A percentile compares a stretch with the other conserved stretches of the same genome.
phyloP scores from a whole-genome alignment of 2,113 vertebrate genomes.

The Elgaria multicarinata region DNA sequence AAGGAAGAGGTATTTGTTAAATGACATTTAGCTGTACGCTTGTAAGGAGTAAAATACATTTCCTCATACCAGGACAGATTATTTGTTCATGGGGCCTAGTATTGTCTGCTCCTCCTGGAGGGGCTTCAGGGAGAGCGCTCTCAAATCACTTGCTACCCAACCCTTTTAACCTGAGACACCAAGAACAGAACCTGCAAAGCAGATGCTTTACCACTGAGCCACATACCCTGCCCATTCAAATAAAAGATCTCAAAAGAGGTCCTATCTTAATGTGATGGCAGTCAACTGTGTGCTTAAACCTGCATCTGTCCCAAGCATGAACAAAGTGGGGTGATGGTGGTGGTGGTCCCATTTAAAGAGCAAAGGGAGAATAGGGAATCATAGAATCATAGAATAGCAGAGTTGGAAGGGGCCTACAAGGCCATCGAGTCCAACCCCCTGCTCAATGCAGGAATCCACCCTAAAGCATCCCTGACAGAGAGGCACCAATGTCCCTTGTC shows the following conservation, averaged over 20 bases:
- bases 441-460: too few relatives aligned
- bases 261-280: background rate
- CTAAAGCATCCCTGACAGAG: too few relatives aligned
- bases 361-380: too few relatives aligned
- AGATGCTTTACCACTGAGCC: background rate
- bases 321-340: too few relatives aligned
- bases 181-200: background rate
- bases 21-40: background rate
- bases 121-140: background rate
- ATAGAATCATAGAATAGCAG: too few relatives aligned
- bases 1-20: background rate
- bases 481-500: background rate
- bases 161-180: background rate
- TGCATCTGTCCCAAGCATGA: background rate
- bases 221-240: background rate
- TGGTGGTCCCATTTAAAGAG: background rate
- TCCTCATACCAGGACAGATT: background rate
- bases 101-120: background rate
- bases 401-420: too few relatives aligned
- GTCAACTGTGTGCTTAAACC: background rate
- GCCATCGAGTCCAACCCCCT: too few relatives aligned
- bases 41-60: background rate
- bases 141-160: background rate
- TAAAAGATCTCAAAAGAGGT: background rate
- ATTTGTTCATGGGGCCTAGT: background rate